Base-by-base conservation (phyloP, 2,888 invertebrate genomes). In the Ormyrus nitidulus region DNA sequence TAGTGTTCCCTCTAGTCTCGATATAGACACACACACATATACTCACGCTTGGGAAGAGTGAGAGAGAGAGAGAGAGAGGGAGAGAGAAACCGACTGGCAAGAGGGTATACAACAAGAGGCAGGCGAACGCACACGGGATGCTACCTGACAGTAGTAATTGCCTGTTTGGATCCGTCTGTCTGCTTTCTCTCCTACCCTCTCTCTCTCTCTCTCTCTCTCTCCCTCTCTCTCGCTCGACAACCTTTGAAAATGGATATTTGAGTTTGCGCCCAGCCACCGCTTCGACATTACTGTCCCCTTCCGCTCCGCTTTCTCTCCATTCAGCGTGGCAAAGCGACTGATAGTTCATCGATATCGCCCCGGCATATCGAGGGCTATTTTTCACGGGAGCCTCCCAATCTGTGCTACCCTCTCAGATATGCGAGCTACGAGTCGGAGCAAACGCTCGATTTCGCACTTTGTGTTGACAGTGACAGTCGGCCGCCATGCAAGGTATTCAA, bases 141-240 rank as follows among this genome's bases (percentile, higher is more conserved):
- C 56, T 78, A 76, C 78, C 80, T 82, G 76, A 82, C 83, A 83
- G 83, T 80, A 83, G 83, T 84, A 83, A 84, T 84, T 84, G 83
- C 83, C 81, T 84, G 84, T 83, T 84, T 84, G 77, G 84, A 82
- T 81, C 81, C 58, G 66, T 62, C 72, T 65, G 75, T 80, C 77
- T 80, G 72, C 71, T 34, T 34, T 34, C 34, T 34, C 34, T 3
- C 34, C 34, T 3, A 34, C 34, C 34, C 34, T 34, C 34, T 34
- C 34, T 34, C 34, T 34, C 34, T 34, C 34, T 3, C 34, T 34
- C 34, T 34, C 34, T 34, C 34, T 34, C 34, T 2, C 34, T 34
- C 34, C 0, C 34, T 34, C 34, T 34, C 34, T 34, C 34, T 34
- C 34, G 0, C 34, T 73, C 72, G 62, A 73, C 79, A 82, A 82